These are phyloP conservation scores for Pachyramphus minor DNA, from an alignment of 2,113 vertebrate genomes.

Conservation along the genomic window DNA sequence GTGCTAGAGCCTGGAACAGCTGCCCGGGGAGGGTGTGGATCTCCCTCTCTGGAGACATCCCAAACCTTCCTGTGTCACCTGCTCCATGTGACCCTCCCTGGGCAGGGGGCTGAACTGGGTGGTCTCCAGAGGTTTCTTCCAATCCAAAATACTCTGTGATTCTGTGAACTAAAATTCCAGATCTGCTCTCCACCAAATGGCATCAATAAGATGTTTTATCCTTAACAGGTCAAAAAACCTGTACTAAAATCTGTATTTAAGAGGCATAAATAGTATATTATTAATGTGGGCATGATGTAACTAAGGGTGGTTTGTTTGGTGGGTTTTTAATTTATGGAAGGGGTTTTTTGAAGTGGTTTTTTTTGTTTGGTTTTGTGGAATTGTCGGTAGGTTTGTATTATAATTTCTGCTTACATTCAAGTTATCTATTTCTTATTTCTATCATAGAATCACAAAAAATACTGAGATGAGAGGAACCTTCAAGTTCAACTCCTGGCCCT, in stretches of 20 bases:
- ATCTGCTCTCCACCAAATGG: neutral
- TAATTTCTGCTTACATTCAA: neutral
- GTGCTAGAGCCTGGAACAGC: neutral
- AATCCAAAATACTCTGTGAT: rapidly evolving
- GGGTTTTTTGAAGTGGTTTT: rapidly evolving
- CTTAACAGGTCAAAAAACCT: neutral
- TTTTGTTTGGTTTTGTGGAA: neutral
- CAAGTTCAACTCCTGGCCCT: neutral
- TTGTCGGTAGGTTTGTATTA: rapidly evolving
- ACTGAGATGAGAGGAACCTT: too few relatives aligned
- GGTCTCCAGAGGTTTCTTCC: rapidly evolving
- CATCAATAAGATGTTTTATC: neutral
- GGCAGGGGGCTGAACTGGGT: rapidly evolving
- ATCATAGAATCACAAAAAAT: too few relatives aligned
- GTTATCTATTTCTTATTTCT: neutral
- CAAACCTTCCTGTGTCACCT: neutral
- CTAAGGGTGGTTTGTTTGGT: rapidly evolving
- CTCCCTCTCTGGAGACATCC: neutral
- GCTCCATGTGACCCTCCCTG: neutral
- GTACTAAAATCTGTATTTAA: neutral
- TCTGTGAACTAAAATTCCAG: neutral
- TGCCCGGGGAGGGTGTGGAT: neutral
- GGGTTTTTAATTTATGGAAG: neutral
- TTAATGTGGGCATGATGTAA: too few relatives aligned
- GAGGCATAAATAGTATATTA: neutral